Conservation (phyloP, 2,797 vertebrate species). For the Pteronotus mesoamericanus region DNA sequence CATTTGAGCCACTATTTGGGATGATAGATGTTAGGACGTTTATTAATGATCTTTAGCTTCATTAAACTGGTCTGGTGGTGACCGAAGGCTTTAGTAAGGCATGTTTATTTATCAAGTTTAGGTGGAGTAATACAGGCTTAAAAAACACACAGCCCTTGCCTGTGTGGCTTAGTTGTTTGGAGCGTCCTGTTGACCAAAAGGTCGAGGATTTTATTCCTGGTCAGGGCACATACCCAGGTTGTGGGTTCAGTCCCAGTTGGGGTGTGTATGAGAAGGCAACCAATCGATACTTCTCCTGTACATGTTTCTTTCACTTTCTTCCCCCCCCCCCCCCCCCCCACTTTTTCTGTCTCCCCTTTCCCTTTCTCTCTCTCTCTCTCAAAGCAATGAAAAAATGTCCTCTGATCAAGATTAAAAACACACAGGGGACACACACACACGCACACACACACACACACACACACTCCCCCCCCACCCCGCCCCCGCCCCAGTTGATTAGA, state of each 20-base stretch:
- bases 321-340: neutral
- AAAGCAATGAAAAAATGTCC: neutral
- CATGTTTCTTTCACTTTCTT: neutral
- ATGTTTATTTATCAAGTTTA: constrained; percentile 25
- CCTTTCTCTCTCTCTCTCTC: neutral
- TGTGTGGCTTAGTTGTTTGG: neutral
- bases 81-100: neutral
- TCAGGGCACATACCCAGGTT: too few relatives aligned
- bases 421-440: neutral
- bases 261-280: neutral
- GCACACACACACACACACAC: neutral
- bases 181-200: neutral
- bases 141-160: neutral
- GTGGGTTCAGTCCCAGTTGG: neutral
- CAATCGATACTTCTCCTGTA: neutral
- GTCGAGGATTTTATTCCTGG: neutral
- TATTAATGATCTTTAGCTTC: neutral
- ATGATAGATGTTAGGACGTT: neutral
- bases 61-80: neutral
- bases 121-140: neutral
- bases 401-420: neutral
- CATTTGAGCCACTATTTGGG: neutral
- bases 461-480: too few relatives aligned
- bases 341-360: too few relatives aligned
- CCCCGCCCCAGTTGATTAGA: neutral